A percentile compares a stretch with the other conserved stretches of the same genome.
Evolutionary conservation across 2,888 invertebrate species (phyloP).

Genomic region (Plebejus anna): DNA sequence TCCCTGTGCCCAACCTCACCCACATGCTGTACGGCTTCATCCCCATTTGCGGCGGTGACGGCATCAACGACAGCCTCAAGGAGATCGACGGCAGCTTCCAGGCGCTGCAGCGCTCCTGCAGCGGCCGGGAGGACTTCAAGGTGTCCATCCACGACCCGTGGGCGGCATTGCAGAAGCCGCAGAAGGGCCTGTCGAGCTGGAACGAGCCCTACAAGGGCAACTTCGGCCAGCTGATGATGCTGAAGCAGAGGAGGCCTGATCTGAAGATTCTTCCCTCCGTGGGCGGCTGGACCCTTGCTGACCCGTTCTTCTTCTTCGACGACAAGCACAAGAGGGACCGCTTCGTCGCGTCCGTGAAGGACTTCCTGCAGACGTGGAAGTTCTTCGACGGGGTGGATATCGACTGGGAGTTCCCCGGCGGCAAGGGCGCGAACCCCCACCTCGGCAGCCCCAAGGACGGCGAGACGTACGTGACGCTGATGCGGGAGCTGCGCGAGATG

Average conservation of each 20-base stretch:
- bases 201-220: slow-evolving; percentile 76
- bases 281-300: slow-evolving; percentile 73
- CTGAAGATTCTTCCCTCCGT: slow-evolving; percentile 69
- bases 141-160: slow-evolving; percentile 74
- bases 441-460: slow-evolving; percentile 70
- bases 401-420: slow-evolving; percentile 76
- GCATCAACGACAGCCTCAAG: slow-evolving; percentile 74
- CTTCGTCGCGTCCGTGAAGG: slow-evolving; percentile 69
- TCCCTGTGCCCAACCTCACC: slow-evolving; percentile 69
- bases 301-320: slow-evolving; percentile 72
- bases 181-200: slow-evolving; percentile 70
- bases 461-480: slow-evolving; percentile 60
- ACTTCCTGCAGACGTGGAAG: slow-evolving; percentile 72
- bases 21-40: slow-evolving; percentile 73
- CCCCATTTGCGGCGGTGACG: slow-evolving; percentile 73
- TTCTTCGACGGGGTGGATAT: slow-evolving; percentile 76
- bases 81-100: slow-evolving; percentile 75
- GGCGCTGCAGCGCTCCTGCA: slow-evolving; percentile 71
- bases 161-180: slow-evolving; percentile 74
- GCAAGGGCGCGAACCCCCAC: slow-evolving; percentile 71
- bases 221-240: slow-evolving; percentile 72
- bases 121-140: slow-evolving; percentile 72
- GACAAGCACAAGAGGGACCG: slow-evolving; percentile 64
- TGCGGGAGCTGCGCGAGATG: slow-evolving; percentile 71
- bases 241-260: slow-evolving; percentile 70